These are phyloP conservation scores for Oasisia sp. DNA, from an alignment of 2,888 invertebrate genomes.

Conservation along the genomic window DNA sequence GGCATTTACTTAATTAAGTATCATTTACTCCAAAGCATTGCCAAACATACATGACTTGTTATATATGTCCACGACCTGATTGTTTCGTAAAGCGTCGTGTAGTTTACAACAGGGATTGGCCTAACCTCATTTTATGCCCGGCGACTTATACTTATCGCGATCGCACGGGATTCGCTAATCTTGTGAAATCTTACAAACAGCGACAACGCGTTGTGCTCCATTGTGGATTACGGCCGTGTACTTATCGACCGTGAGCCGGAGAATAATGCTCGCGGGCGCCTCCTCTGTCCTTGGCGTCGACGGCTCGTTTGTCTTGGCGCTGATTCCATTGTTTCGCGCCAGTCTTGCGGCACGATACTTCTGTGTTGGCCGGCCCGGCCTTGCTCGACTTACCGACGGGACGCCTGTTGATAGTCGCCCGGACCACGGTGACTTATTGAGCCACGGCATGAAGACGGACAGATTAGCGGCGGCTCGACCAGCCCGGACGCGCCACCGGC, in stretches of 20 bases:
- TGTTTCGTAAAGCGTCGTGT: not conserved
- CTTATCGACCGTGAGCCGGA: not conserved
- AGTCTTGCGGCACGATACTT: not conserved
- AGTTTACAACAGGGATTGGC: not conserved
- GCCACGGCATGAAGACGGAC: not conserved
- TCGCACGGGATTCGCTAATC: not conserved
- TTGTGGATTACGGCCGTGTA: not conserved
- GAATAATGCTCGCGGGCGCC: not conserved
- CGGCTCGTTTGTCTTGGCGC: not conserved
- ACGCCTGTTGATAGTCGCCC: not conserved
- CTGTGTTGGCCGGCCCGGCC: not conserved
- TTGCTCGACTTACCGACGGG: not conserved
- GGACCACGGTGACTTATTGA: not conserved
- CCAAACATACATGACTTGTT: not conserved
- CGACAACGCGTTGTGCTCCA: not conserved
- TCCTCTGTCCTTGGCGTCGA: not conserved
- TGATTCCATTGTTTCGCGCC: conserved; percentile 10
- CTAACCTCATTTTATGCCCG: not conserved
- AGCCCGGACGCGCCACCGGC: not conserved
- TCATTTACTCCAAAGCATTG: not conserved
- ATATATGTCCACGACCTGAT: not conserved
- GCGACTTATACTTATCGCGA: not conserved
- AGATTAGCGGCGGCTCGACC: not conserved
- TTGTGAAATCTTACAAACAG: not conserved
- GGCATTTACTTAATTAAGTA: conserved; percentile 1